Evolutionary conservation across 2,113 vertebrate species (phyloP), one percentile per base, ranked within the genome.

Genomic region (Chaetodon auriga): DNA sequence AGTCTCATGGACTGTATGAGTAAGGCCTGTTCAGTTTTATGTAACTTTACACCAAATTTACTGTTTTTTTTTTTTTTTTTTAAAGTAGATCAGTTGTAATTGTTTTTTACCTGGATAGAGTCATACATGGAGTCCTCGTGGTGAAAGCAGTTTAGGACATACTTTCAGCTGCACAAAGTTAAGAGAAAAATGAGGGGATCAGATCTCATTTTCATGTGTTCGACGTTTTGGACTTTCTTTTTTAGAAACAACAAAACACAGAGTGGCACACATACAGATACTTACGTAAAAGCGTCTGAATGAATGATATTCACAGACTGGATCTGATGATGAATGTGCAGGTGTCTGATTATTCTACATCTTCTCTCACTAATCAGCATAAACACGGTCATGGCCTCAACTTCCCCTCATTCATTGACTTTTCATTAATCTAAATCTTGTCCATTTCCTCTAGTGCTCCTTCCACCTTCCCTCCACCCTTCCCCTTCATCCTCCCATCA

Each of bases 401-500:
- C 62, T 18, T 57, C n/a, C 18, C 65, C 55, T 65, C 58, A 16
- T 66, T 73, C 23, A 45, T 86, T 55, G 60, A 35, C 78, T 71
- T 63, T 51, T 64, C 75, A 69, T 87, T 73, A 23, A 4, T 81
- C 64, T 72, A 86, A 81, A 83, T 90, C 77, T 89, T 78, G 64
- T 82, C 48, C 80, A 46, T 90, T 80, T 89, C 78, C 85, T 88
- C 66, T 16, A 90, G 91, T 46, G 11, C 62, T 82, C 73, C 81
- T 15, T 75, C 55, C 68, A 84, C 70, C 81, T 78, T 71, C 38
- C 68, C 49, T 79, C 83, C 89, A 84, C 80, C 79, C 45, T 78
- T 60, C 36, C 83, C 71, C 70, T 68, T 71, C 87, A 86, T 78
- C 84, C 76, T 75, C 78, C 77, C 86, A 86, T 81, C 82, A 80